Evolutionary conservation across 1,140 invertebrate species (phyloP).

Genomic region (Notospermus geniculatus): DNA sequence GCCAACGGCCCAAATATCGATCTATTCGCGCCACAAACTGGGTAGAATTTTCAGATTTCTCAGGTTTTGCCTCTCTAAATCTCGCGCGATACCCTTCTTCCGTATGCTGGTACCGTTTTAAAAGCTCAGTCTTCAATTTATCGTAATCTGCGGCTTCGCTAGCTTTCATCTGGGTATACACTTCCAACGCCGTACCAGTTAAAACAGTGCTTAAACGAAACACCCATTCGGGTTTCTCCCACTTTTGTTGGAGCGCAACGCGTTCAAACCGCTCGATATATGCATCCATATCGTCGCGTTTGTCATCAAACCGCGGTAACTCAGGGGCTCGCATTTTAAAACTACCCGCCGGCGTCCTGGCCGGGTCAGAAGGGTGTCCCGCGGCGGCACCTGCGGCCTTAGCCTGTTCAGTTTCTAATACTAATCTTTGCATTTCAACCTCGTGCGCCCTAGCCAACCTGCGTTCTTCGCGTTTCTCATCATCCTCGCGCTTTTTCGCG

Average conservation of each 20-base stretch:
- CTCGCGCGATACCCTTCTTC: no score
- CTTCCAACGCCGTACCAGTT: constrained; percentile 24
- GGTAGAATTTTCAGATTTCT: background rate
- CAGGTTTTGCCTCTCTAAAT: constrained; percentile 24
- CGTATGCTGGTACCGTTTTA: constrained; percentile 25
- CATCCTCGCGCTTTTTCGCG: no score
- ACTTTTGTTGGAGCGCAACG: constrained; percentile 15
- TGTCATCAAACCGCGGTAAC: constrained; percentile 20
- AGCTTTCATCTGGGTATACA: constrained; percentile 19
- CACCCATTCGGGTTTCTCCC: constrained; percentile 16
- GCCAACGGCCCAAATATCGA: background rate
- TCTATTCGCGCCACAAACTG: constrained; percentile 10
- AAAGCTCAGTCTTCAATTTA: constrained; percentile 22
- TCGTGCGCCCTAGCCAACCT: no score
- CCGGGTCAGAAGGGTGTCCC: no score
- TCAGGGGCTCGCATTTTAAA: background rate
- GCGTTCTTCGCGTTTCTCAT: no score
- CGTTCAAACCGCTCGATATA: no score
- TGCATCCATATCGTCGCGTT: constrained; percentile 26
- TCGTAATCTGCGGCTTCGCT: constrained; percentile 24
- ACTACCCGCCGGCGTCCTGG: background rate
- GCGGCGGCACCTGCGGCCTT: no score
- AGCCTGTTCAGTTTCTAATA: no score
- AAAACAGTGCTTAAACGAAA: constrained; percentile 19
- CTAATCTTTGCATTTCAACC: no score